A percentile compares a stretch with the other conserved stretches of the same genome.
phyloP scores from a whole-genome alignment of 2,888 invertebrate genomes.

The Tipula unca region DNA sequence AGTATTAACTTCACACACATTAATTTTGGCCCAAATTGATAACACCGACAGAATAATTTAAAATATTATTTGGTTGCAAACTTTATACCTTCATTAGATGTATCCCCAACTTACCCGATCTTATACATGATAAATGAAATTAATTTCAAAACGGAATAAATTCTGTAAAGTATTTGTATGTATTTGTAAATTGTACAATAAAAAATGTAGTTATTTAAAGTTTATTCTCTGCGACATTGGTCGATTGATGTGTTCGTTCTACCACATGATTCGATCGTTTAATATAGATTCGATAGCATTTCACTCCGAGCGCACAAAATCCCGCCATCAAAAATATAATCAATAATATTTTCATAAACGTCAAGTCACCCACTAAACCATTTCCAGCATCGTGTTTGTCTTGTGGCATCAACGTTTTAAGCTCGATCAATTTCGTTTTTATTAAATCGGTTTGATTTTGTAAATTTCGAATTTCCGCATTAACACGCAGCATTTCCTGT shows the following conservation, averaged over 20 bases:
- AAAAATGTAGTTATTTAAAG: not conserved
- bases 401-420: not conserved
- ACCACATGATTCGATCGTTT: not conserved
- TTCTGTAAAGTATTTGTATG: no score
- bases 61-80: no score
- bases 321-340: not conserved
- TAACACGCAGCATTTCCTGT: not conserved
- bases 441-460: not conserved
- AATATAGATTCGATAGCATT: not conserved
- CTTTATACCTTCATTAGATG: no score
- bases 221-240: not conserved
- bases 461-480: not conserved
- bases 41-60: no score
- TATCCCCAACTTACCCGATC: no score
- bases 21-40: no score
- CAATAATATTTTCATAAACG: not conserved
- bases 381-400: not conserved
- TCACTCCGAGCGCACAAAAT: not conserved
- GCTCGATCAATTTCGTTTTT: not conserved
- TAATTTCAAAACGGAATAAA: no score
- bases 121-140: no score
- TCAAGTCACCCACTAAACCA: not conserved
- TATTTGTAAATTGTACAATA: no score
- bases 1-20: no score
- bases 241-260: not conserved